Evolutionary conservation across 2,797 vertebrate genomes (phyloP), one percentile per base, ranked within the genome.

Genomic region (Spatula versicolor): DNA sequence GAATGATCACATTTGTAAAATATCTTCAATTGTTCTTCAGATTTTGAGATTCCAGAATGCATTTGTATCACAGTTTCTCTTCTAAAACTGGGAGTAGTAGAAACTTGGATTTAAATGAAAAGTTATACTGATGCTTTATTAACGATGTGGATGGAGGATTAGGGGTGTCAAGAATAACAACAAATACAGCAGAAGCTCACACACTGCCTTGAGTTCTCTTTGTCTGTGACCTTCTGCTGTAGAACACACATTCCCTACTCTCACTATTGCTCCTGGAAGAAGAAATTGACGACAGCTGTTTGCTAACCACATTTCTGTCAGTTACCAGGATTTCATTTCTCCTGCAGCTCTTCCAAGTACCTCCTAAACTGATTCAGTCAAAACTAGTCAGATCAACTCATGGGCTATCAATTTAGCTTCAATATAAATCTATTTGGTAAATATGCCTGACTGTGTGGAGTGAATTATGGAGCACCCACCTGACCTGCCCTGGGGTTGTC

Each of bases 241-340:
- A 73, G 85, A 63, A 91, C 62, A 43, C 37, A 30, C 11, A 22
- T 64, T 63, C 18, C 22, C 39, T 56, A 1, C 33, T 83, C 43
- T 79, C 13, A 20, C 4, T 69, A 14, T 17, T 2, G 1, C 43
- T 68, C 11, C 11, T 35, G 48, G 48, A 48, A 31, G 33, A 83
- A 52, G 25, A 79, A 62, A 76, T 19, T 46, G 37, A 50, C 71
- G 75, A 45, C 25, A n/a, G 46, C 50, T 68, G 37, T 74, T 74
- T 3, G 1, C 30, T 66, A 35, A n/a, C 37, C 64, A n/a, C 0
- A 0, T 22, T 48, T 63, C 37, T 67, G 16, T 33, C 59, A 28
- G 39, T 21, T 72, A 25, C 52, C 71, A 72, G 21, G 31, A 59
- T 48, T 76, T 58, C 45, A 54, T 54, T 25, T 66, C 43, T 35